Evolutionary conservation across 2,113 vertebrate genomes (phyloP), one percentile per base, ranked within the genome.

Genomic region (Toxostoma redivivum): DNA sequence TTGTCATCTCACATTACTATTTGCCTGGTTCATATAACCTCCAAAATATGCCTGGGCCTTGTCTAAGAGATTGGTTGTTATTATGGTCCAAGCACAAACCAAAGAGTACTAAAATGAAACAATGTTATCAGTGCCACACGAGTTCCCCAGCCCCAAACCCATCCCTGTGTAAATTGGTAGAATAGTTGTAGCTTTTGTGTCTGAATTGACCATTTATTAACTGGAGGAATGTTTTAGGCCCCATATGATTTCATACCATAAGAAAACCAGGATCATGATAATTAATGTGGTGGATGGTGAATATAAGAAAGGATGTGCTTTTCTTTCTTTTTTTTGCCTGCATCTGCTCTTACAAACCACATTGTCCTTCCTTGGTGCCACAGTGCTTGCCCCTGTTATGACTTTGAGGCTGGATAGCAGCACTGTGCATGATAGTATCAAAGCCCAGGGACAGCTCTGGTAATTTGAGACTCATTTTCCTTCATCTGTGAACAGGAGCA

Each of bases 391-490:
- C 94, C 88, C 88, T 86, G 67, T 60, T 94, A 37, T 89, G 94
- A 97, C 96, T 94, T 97, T 96, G 88, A 93, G 77, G 51, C 22
- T 76, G 48, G 45, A 91, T 65, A 81, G 61, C 69, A 87, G 56
- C 69, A 69, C 28, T 42, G 31, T 89, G 70, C n/a, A 45, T 20
- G 89, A 96, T 95, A 76, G 20, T 67, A 96, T 97, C 93, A 80
- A 92, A 91, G 57, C 31, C 53, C 33, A 79, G 69, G 78, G 89
- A 95, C 61, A 82, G 25, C 45, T 57, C 70, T 95, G 45, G 94
- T 87, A 91, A 94, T 88, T 48, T 72, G 73, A 97, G 57, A 69
- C 19, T 79, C 48, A 21, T 84, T 92, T 94, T 84, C 40, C 73
- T 87, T 89, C 7, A 1, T 64, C 53, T 79, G 37, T 54, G 86